Conservation (phyloP, 53 echinoderm and acorn worm species). For the Temnopleurus reevesii region DNA sequence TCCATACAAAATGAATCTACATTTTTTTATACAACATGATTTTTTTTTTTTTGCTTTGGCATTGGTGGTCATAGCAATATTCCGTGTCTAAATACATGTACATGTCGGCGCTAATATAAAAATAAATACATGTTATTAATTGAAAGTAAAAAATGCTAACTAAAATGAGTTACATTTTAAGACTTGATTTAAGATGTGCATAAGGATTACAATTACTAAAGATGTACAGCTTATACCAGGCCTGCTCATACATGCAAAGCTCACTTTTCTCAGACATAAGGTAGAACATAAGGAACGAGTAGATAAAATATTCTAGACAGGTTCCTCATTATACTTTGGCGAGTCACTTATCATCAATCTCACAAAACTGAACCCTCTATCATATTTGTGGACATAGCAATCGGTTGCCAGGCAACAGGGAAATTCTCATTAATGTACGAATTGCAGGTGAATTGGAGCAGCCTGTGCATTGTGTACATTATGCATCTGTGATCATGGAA, state of each 20-base stretch:
- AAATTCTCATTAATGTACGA: conserved; percentile 48
- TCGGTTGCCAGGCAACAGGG: conserved; percentile 39
- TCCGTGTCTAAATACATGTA: too few relatives aligned
- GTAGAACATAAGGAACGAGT: background rate
- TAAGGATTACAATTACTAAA: background rate
- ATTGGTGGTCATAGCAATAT: too few relatives aligned
- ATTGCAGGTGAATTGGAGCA: conserved; percentile 24
- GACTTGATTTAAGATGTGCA: background rate
- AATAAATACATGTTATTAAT: too few relatives aligned
- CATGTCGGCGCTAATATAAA: too few relatives aligned
- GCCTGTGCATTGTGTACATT: conserved; percentile 2
- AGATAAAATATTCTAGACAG: conserved; percentile 15
- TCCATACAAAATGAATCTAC: too few relatives aligned
- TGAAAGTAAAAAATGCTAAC: background rate
- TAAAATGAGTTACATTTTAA: background rate
- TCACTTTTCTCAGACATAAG: background rate
- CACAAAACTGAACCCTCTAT: conserved; percentile 41
- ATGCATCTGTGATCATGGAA: conserved; percentile 15
- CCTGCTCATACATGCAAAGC: background rate
- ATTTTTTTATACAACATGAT: too few relatives aligned
- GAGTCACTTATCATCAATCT: conserved; percentile 44
- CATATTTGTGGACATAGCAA: conserved; percentile 60
- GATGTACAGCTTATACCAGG: background rate
- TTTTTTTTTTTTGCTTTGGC: too few relatives aligned
- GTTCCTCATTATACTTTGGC: conserved; percentile 39